Percentiles rank a stretch among this genome's conserved stretches.
phyloP scores from a whole-genome alignment of 2,113 vertebrate genomes.

The Thryonomys swinderianus region DNA sequence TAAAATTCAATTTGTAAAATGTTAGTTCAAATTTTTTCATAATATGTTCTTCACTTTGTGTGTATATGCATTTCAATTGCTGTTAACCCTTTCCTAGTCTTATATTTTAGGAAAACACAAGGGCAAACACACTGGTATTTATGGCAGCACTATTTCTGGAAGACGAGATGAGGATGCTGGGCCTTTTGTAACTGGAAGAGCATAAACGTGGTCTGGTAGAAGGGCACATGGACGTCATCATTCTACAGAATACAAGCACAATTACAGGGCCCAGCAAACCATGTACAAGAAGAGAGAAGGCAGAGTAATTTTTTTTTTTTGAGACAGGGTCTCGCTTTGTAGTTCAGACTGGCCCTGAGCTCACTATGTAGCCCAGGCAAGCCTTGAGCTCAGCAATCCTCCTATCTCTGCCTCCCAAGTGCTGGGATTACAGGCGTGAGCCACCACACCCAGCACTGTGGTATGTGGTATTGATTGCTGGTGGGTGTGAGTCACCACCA shows the following conservation, averaged over 20 bases:
- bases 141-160: background rate
- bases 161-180: background rate
- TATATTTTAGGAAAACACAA: background rate
- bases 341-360: no score
- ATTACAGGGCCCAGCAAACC: background rate
- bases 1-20: background rate
- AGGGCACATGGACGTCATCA: rapidly evolving
- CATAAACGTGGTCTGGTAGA: background rate
- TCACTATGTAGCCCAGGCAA: no score
- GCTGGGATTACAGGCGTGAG: no score
- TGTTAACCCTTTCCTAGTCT: background rate
- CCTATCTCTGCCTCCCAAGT: no score
- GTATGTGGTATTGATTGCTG: no score
- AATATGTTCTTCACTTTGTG: background rate
- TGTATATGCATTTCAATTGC: background rate
- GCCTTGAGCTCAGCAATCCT: no score
- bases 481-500: no score
- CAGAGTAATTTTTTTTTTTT: no score
- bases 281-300: background rate
- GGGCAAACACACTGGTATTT: rapidly evolving
- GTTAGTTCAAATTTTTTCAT: background rate
- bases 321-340: no score
- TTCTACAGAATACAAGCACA: background rate
- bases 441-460: no score
- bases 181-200: rapidly evolving